phyloP scores from a whole-genome alignment of 2,113 vertebrate genomes.

The Chloropsis hardwickii region DNA sequence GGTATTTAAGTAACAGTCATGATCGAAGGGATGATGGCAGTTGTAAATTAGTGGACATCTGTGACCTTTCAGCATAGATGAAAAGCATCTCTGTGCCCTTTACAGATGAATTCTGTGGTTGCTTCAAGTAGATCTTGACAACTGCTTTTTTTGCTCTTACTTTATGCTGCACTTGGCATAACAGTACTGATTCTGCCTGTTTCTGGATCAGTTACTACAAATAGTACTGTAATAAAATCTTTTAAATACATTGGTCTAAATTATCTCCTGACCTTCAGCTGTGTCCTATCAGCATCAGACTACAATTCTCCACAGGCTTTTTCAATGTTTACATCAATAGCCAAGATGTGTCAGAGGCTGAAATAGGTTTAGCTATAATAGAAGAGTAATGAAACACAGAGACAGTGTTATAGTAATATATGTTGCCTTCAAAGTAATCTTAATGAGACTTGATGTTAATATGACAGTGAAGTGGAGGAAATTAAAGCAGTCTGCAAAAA shows the following conservation, averaged over 20 bases:
- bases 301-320: not conserved
- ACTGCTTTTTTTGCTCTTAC: not conserved
- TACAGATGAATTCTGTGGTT: not conserved
- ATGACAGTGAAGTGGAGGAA: not conserved
- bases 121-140: not conserved
- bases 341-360: not conserved
- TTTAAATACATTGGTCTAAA: conserved; percentile 4
- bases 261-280: conserved; percentile 45
- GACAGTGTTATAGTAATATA: not conserved
- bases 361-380: not conserved
- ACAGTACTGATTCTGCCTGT: not conserved
- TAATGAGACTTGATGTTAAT: not conserved
- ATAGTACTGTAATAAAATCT: conserved; percentile 22
- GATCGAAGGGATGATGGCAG: not conserved
- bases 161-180: not conserved
- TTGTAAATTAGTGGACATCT: not conserved
- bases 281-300: not conserved
- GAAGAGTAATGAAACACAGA: not conserved
- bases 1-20: not conserved
- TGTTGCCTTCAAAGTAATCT: not conserved
- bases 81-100: not conserved
- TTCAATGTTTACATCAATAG: not conserved
- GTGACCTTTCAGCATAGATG: not conserved
- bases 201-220: conserved; percentile 19
- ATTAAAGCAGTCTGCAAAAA: not conserved